Base-by-base conservation (phyloP, 2,113 vertebrate species). In the Petromus typicus region DNA sequence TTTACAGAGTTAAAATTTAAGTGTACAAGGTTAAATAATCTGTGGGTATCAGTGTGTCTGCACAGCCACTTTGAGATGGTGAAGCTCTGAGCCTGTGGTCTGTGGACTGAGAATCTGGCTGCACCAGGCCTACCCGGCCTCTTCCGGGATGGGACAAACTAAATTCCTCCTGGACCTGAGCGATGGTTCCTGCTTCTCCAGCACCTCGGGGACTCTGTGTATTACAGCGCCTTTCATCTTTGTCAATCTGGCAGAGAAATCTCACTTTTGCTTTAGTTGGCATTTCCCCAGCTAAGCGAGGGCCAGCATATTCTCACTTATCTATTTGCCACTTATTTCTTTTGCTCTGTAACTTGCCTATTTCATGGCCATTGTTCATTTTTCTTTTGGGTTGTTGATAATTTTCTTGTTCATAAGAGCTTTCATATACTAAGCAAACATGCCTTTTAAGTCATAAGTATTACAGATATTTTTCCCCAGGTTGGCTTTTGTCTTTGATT, bases 401-500 rank as follows among this genome's bases (percentile, higher is more conserved):
- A 40, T 67, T 91, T 89, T 94, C 63, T 80, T 86, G 66, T 82
- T 84, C 92, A 75, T 84, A 71, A 89, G 57, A 59, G 45, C 25
- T 92, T 59, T 90, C 37, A 23, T 37, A 27, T 51, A 43, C 40
- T 63, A 75, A 93, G 75, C 59, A 56, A 94, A 84, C 7, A 64
- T 23, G 51, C 22, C 48, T 80, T 81, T 93, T 84, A 79, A 43
- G 87, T 92, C 76, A 59, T n/a, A 40, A 14, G 43, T 57, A 23
- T 84, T 45, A 59, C 59, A 85, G 64, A 34, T 94, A 54, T 81
- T 80, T 93, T 86, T 18, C 27, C 51, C 37, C 51, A 59, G 25
- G 64, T 94, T 89, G 18, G 66, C 18, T 83, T 75, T 96, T 91
- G 48, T 43, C 51, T 95, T 94, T 89, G 57, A 87, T 80, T 92